Evolutionary conservation across 1,140 invertebrate species (phyloP).

Genomic region (Ectropis grisescens): DNA sequence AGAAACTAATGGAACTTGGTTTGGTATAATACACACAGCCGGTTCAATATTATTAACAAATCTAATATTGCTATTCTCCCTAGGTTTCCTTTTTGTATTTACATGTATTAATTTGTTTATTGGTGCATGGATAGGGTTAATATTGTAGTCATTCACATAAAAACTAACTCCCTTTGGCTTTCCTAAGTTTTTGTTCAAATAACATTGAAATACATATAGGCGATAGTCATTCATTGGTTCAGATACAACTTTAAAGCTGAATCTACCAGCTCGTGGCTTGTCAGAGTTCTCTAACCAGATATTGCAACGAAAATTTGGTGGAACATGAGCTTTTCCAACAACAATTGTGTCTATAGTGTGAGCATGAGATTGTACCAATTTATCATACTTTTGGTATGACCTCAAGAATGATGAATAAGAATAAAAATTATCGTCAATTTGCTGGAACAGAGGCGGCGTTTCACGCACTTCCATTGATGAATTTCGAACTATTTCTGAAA

Average conservation of each 20-base stretch:
- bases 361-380: conserved; percentile 29
- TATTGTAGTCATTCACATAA: conserved; percentile 60
- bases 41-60: conserved; percentile 66
- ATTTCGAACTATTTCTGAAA: conserved; percentile 58
- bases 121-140: conserved; percentile 64
- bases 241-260: conserved; percentile 51
- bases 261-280: conserved; percentile 67
- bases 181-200: conserved; percentile 46
- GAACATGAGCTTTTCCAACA: conserved; percentile 48
- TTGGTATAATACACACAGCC: conserved; percentile 69
- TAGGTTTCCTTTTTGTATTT: conserved; percentile 43
- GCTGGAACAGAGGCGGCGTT: conserved; percentile 59
- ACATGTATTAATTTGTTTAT: conserved; percentile 60
- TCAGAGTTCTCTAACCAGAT: conserved; percentile 68
- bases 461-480: conserved; percentile 55
- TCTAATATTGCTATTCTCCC: conserved; percentile 39
- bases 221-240: conserved; percentile 41
- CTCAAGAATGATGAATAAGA: conserved; percentile 70
- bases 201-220: conserved; percentile 66
- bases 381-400: conserved; percentile 60
- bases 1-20: conserved; percentile 55
- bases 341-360: conserved; percentile 65
- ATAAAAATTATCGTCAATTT: conserved; percentile 67
- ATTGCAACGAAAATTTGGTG: conserved; percentile 67
- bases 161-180: conserved; percentile 70